Evolutionary conservation across 2,888 invertebrate genomes (phyloP), one percentile per base, ranked within the genome.

Genomic region (Argyra leucocephala): DNA sequence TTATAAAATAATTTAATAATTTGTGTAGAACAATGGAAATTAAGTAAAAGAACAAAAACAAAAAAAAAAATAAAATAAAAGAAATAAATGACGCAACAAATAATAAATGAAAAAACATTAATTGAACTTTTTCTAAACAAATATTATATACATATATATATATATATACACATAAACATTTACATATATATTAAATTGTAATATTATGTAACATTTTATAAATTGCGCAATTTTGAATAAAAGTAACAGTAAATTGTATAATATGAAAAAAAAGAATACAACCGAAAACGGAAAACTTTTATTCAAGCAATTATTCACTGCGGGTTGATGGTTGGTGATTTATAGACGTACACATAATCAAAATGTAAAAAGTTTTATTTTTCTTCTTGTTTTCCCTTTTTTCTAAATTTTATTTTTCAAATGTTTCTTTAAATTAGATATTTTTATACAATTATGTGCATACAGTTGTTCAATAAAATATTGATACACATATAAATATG

Each of bases 221-320:
- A 48, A n/a, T 48, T 48, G 48, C 48, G 48, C 48, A 48, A 48
- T 48, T 48, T 48, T 9, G 15, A 48, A 48, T 48, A 48, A 48
- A 15, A 48, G 48, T 48, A 18, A 48, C 48, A n/a, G 18, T n/a
- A 9, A 48, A 48, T 5, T 48, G 15, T 48, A 48, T 10, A 37
- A 9, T 37, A 37, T 15, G 37, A 37, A 37, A 37, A 37, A 37
- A 9, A 37, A 37, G 15, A 12, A 37, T 12, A 48, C 15, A 12
- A 18, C 48, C n/a, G 7, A 48, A 48, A 48, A 48, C 7, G 48
- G 48, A 48, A 48, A 48, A 48, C 48, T 48, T 48, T 48, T 48
- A n/a, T 48, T 48, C 48, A 48, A 48, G 48, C 15, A 48, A 48
- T 48, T 48, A 48, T 48, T 48, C 48, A 48, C 48, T 48, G 15